phyloP scores from a whole-genome alignment of 1,140 invertebrate genomes.

The Panagrolaimus sp. region DNA sequence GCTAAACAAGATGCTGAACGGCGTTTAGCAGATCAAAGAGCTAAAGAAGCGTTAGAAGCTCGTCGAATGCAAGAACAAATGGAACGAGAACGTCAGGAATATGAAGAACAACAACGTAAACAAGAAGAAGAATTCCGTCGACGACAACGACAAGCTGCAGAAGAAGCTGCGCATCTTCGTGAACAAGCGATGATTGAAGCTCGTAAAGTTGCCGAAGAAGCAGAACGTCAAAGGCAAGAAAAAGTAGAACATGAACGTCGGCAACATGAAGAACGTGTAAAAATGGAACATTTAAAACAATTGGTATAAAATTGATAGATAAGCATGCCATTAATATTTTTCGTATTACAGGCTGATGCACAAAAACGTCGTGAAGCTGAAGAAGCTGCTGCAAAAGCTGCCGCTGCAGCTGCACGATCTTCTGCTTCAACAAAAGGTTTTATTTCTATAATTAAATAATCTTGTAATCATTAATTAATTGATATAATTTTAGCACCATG shows the following conservation, averaged over 20 bases:
- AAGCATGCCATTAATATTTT: background rate
- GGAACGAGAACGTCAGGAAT: constrained; percentile 23
- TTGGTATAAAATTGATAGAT: background rate
- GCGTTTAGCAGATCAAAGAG: constrained; percentile 27
- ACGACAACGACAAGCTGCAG: background rate
- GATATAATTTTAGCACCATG: constrained; percentile 27
- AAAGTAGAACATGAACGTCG: constrained; percentile 20
- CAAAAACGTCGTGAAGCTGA: constrained; percentile 15
- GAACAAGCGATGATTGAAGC: constrained; percentile 20
- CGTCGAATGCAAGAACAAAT: constrained; percentile 36
- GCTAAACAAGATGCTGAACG: constrained; percentile 33
- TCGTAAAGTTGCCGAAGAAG: background rate
- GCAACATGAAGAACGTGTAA: background rate
- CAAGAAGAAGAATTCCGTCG: background rate
- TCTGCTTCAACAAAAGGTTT: too few relatives aligned
- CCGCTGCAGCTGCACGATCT: background rate
- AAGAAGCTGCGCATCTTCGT: constrained; percentile 25
- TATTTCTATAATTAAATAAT: too few relatives aligned
- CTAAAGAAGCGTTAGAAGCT: constrained; percentile 24
- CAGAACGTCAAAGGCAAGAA: constrained; percentile 13
- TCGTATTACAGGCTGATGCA: constrained; percentile 20
- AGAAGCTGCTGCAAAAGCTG: constrained; percentile 8
- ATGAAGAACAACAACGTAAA: constrained; percentile 26
- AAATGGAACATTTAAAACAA: constrained; percentile 19
- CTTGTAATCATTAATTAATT: background rate